These are phyloP conservation scores for Echinarachnius parma DNA, from an alignment of 53 echinoderm and acorn worm genomes.

Conservation along the genomic window DNA sequence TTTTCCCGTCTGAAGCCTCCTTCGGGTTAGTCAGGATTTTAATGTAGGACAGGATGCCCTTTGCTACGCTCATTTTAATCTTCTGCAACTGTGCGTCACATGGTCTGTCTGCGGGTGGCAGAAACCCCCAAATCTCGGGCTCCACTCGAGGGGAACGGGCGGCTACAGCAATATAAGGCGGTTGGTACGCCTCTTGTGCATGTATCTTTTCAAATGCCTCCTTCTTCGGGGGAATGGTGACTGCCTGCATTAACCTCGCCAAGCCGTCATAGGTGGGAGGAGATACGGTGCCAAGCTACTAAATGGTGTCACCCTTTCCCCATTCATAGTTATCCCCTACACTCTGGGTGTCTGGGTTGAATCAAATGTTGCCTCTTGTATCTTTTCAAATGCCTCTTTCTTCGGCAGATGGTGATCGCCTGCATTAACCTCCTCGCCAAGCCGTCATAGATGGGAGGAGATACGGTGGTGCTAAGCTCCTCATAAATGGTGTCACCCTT, in stretches of 20 bases:
- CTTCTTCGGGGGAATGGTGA: constrained; percentile 1
- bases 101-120: neutral
- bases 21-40: neutral
- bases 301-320: neutral
- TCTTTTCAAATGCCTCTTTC: no score
- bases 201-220: constrained; percentile 3
- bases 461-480: no score
- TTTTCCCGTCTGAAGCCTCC: neutral
- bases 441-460: no score
- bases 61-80: neutral
- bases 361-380: neutral
- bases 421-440: no score
- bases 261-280: constrained; percentile 3
- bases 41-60: neutral
- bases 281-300: neutral
- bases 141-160: constrained; percentile 5
- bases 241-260: neutral
- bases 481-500: no score
- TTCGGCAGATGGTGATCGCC: no score
- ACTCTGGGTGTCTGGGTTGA: neutral
- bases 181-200: neutral
- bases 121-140: constrained; percentile 1
- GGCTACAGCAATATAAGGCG: neutral
- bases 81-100: constrained; percentile 8
- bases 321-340: neutral